Base-by-base conservation (phyloP, 2,113 vertebrate genomes). In the Melanocharis versteri region DNA sequence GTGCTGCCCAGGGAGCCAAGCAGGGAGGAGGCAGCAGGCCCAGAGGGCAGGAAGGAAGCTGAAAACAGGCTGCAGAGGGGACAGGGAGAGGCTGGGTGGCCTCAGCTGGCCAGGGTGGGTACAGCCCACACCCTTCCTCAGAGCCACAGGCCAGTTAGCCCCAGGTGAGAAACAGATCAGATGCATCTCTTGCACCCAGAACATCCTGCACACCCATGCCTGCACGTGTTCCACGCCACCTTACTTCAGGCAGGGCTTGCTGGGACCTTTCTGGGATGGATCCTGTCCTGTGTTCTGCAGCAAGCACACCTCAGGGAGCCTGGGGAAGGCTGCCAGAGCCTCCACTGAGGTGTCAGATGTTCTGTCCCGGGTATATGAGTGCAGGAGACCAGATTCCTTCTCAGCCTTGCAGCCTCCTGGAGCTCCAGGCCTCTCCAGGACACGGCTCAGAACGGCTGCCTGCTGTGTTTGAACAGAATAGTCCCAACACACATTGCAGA, bases 341-440 rank as follows among this genome's bases (percentile, higher is more conserved):
- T 71, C 42, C 17, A 5, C 12, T 12, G 68, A 69, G 37, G 12
- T 2, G 0, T 57, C 73, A 89, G 69, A 35, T 44, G 37, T 71
- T 31, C 26, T 48, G 27, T 21, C 44, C 30, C 16, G 30, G 35
- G 48, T 14, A 19, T 0, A 0, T 27, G 53, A 58, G 45, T 0
- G 1, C 62, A 61, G 76, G 42, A 75, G 54, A 83, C 9, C 31
- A 42, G 19, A 47, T 40, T 28, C 1, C 1, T 24, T 54, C 42
- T 61, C 80, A 62, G 45, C 28, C 68, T 37, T 65, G 37, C 12
- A 65, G 61, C 72, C 24, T 73, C 51, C 39, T 42, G 47, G 27
- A 39, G 30, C 39, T 21, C 37, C 48, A 76, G 40, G 48, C 22
- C 54, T 80, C 37, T 71, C 58, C 4, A 9, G 70, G 58, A 51